These are phyloP conservation scores for Leptopilina drosophilae DNA, from an alignment of 2,888 invertebrate genomes.

Conservation along the genomic window DNA sequence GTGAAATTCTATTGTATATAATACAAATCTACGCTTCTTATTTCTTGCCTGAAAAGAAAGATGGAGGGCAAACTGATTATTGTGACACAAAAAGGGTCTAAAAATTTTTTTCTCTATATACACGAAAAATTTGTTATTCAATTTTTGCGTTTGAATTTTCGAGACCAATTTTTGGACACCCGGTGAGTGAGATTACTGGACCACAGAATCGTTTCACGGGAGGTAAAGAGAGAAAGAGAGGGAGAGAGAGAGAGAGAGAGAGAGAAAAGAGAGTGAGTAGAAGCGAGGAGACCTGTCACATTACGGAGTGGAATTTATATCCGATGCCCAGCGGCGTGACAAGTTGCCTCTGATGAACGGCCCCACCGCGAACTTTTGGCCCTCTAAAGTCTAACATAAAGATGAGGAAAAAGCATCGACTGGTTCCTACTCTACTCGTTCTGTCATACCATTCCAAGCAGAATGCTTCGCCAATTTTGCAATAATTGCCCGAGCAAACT, in stretches of 20 bases:
- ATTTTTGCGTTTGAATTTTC: constrained; percentile 39
- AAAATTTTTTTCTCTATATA: not conserved
- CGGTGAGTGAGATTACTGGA: constrained; percentile 64
- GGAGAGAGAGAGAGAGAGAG: too few species aligned
- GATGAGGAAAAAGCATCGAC: constrained; percentile 42
- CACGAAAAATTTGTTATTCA: constrained; percentile 5
- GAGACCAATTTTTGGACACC: constrained; percentile 64
- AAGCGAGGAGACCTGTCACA: constrained; percentile 75
- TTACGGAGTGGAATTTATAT: constrained; percentile 76
- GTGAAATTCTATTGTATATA: too few species aligned
- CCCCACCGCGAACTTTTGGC: constrained; percentile 76
- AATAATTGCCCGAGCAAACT: constrained; percentile 30
- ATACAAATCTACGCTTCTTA: not conserved
- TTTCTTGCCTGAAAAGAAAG: not conserved
- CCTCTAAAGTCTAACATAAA: constrained; percentile 60
- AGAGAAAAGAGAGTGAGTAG: constrained; percentile 60
- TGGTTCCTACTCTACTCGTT: constrained; percentile 43
- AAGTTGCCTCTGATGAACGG: constrained; percentile 77
- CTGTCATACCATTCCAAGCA: constrained; percentile 33
- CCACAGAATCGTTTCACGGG: constrained; percentile 56
- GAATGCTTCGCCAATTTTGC: constrained; percentile 33
- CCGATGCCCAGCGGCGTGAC: constrained; percentile 77
- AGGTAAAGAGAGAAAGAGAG: too few species aligned
- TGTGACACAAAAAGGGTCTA: constrained; percentile 1
- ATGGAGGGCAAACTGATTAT: not conserved